These are phyloP conservation scores for Drosophila sechellia DNA, from an alignment of 1,140 invertebrate species.

Conservation along the genomic window DNA sequence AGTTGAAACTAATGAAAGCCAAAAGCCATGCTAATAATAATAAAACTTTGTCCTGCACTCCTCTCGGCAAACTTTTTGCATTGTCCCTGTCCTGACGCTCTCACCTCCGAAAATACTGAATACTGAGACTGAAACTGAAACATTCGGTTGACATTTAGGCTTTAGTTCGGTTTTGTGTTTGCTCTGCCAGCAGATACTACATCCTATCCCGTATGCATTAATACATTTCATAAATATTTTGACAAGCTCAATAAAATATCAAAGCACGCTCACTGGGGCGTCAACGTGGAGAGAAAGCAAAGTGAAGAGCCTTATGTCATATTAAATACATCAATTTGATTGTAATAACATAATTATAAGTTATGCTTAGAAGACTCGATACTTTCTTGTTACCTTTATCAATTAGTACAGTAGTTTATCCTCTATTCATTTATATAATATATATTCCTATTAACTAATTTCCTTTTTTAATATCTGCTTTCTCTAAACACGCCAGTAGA, in stretches of 20 bases:
- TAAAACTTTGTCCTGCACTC: conserved; percentile 66
- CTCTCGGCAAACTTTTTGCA: conserved; percentile 62
- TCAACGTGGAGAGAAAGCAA: conserved; percentile 62
- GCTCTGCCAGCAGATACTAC: conserved; percentile 10
- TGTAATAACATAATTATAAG: too few species aligned
- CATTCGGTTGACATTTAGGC: conserved; percentile 44
- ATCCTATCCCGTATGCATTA: conserved; percentile 42
- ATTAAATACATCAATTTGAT: too few species aligned
- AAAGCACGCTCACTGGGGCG: conserved; percentile 62
- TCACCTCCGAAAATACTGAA: conserved; percentile 19
- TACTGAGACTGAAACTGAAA: conserved; percentile 11
- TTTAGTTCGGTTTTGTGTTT: conserved; percentile 23
- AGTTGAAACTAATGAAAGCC: conserved; percentile 81
- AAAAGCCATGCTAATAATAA: conserved; percentile 78
- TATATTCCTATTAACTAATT: too few species aligned
- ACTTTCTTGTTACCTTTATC: too few species aligned
- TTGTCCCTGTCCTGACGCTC: conserved; percentile 46
- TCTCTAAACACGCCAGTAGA: too few species aligned
- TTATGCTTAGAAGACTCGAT: too few species aligned
- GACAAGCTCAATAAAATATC: conserved; percentile 81
- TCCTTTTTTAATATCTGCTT: too few species aligned
- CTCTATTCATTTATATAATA: too few species aligned
- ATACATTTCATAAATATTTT: conserved; percentile 80
- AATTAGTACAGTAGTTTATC: too few species aligned
- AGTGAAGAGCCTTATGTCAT: background rate